A percentile compares a stretch with the other conserved stretches of the same genome.
Conservation (phyloP, 2,888 invertebrate genomes). For the Aphodius sticticus region DNA sequence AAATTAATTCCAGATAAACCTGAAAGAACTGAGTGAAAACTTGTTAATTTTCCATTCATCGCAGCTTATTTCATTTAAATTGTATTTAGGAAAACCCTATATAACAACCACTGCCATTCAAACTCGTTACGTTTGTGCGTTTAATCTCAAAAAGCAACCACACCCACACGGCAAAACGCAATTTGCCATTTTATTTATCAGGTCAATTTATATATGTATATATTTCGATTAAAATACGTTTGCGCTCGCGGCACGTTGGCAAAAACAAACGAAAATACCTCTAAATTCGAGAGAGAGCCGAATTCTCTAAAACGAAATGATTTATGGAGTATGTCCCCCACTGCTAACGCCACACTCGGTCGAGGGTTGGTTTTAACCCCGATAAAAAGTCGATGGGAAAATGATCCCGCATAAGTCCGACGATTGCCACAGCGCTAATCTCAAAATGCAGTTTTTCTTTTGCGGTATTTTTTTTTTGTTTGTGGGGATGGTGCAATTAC, state of each 20-base stretch:
- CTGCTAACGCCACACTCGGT: not conserved
- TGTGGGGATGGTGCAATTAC: constrained; percentile 12
- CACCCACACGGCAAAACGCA: not conserved
- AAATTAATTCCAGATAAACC: too few relatives aligned
- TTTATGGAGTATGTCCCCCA: constrained; percentile 18
- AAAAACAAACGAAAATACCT: not conserved
- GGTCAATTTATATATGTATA: not conserved
- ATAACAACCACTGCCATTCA: too few relatives aligned
- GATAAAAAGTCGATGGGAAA: constrained; percentile 22
- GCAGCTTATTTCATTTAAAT: too few relatives aligned
- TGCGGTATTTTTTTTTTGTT: not conserved
- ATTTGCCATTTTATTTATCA: not conserved
- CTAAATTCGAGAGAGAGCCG: not conserved
- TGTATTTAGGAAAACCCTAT: too few relatives aligned
- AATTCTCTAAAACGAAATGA: constrained; percentile 10
- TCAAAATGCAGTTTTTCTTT: constrained; percentile 27
- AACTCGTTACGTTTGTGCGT: too few relatives aligned
- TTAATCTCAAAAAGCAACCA: too few relatives aligned
- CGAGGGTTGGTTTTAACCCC: not conserved
- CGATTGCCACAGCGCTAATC: constrained; percentile 24
- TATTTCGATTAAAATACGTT: not conserved
- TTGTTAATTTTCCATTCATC: too few relatives aligned
- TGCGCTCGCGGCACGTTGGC: not conserved
- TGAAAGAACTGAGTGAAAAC: too few relatives aligned
- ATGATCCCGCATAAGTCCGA: constrained; percentile 21